Conservation (phyloP, 2,888 invertebrate genomes). For the Agrenia bidenticulata region DNA sequence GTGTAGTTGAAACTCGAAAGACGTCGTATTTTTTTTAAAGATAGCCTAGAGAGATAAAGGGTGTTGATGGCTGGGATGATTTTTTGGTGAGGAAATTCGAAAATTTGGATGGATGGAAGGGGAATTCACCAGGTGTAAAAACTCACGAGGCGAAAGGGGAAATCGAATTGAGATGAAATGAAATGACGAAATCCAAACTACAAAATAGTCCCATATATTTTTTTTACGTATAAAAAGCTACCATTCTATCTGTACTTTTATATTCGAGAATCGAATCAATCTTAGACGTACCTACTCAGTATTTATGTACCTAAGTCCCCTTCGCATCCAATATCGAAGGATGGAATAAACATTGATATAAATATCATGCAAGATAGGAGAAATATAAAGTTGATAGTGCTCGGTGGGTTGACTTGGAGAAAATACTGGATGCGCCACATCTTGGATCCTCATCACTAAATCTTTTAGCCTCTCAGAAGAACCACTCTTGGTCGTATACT, state of each 20-base stretch:
- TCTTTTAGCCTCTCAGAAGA: too few relatives aligned
- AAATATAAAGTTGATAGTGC: too few relatives aligned
- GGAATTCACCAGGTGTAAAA: constrained; percentile 51
- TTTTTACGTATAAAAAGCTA: not conserved
- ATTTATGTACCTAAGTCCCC: not conserved
- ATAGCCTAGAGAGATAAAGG: constrained; percentile 14
- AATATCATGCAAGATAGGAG: too few relatives aligned
- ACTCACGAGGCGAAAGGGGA: constrained; percentile 41
- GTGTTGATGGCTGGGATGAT: constrained; percentile 20
- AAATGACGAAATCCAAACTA: constrained; percentile 27
- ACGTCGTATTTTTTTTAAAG: not conserved
- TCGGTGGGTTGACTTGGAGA: too few relatives aligned
- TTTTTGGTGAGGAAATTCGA: constrained; percentile 29
- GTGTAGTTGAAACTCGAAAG: not conserved
- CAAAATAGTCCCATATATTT: constrained; percentile 13
- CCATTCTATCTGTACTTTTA: constrained; percentile 14
- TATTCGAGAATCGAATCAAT: constrained; percentile 34
- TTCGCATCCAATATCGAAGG: not conserved
- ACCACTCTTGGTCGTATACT: too few relatives aligned
- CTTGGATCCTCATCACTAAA: too few relatives aligned
- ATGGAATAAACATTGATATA: too few relatives aligned
- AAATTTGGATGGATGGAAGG: constrained; percentile 26
- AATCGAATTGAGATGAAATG: constrained; percentile 28
- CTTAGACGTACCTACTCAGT: constrained; percentile 4
- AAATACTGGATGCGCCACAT: too few relatives aligned